Base-by-base conservation (phyloP, 2,113 vertebrate species). In the Dipodomys ordii region DNA sequence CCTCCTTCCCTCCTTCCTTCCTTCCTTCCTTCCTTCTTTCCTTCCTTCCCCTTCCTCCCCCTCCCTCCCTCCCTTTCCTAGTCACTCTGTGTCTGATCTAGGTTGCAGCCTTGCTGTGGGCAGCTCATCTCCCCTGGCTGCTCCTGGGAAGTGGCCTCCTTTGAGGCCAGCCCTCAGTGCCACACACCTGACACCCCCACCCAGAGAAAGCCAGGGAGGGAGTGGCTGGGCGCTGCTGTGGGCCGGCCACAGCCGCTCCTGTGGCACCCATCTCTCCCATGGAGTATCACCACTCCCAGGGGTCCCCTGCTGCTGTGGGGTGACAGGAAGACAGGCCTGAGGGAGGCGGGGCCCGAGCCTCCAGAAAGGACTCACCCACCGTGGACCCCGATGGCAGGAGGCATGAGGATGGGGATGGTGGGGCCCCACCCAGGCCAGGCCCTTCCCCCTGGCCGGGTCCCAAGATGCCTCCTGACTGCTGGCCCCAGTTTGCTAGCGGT, bases 61-160 rank as follows among this genome's bases (percentile, higher is more conserved):
- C 35, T 20, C 35, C 0, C 68, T 1, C 1, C 8, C 0, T 71
- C 1, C 23, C 92, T 92, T 62, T 32, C 1, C 0, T 9, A 0
- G 85, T 46, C 57, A 39, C 91, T 90, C 84, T 30, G 95, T 86
- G 71, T 7, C n/a, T 85, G 90, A 98, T 98, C 93, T 97, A 96
- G 98, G 98, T 97, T 96, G 97, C 39, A 16, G 49, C 73, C 32
- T 94, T 0, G 97, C 98, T 97, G 27, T 87, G 4, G 97, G 97
- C 96, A 0, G 87, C 81, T 25, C 30, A 91, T 20, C 91, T 92
- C 96, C 92, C 96, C 97, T 95, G 53, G 95, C 96, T 97, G 97
- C 97, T 97, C 96, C 91, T 94, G 92, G 96, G 98, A 97, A 91
- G 32, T 96, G 98, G 71, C 98, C 98, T 98, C 97, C 95, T 98